Percentiles rank a stretch among this genome's conserved stretches.
Conservation (phyloP, 1,140 invertebrate genomes). For the Cydia splendana region DNA sequence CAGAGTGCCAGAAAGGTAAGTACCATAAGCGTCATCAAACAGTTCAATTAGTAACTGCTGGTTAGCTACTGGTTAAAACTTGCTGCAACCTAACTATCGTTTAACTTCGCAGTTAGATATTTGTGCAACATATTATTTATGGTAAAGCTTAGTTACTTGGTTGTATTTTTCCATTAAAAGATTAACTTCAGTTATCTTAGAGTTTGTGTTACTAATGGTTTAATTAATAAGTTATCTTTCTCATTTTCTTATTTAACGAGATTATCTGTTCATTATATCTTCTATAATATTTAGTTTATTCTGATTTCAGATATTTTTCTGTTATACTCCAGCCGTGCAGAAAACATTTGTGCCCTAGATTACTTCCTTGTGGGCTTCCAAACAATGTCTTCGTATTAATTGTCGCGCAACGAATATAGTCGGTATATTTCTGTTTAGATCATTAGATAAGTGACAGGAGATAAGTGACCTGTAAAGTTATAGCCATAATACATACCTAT, state of each 20-base stretch:
- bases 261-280: no score
- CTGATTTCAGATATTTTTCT: not conserved
- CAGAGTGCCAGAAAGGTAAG: constrained; percentile 5
- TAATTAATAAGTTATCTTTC: no score
- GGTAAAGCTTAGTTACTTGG: not conserved
- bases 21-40: constrained; percentile 25
- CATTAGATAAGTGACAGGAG: not conserved
- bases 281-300: not conserved
- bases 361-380: not conserved
- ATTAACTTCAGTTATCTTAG: not conserved
- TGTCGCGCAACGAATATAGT: not conserved
- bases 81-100: not conserved
- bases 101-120: constrained; percentile 15
- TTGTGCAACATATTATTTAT: not conserved
- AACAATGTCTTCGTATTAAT: not conserved
- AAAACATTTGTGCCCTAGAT: not conserved
- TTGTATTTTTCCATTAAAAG: not conserved
- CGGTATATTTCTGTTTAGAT: not conserved
- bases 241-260: no score
- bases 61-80: not conserved
- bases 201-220: no score
- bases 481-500: not conserved
- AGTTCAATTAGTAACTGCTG: constrained; percentile 11
- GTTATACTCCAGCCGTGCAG: not conserved
- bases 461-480: not conserved